Percentiles rank a stretch among this genome's conserved stretches.
phyloP scores from a whole-genome alignment of 2,888 invertebrate genomes.

The Taphrorychus bicolor region DNA sequence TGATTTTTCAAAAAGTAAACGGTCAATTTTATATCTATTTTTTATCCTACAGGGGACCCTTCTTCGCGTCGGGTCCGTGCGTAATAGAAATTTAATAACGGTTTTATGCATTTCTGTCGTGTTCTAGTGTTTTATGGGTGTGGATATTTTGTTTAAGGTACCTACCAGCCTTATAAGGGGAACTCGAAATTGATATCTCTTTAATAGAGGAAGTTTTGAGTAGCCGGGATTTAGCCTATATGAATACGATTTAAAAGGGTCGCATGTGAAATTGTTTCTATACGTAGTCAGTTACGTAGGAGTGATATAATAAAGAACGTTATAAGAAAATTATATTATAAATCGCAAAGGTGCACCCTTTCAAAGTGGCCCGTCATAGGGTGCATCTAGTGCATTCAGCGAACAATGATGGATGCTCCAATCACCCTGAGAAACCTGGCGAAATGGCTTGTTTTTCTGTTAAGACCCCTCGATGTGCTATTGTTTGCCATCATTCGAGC shows the following conservation, averaged over 20 bases:
- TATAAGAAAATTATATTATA: background rate
- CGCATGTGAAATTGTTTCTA: too few species aligned
- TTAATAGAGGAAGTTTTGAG: slow-evolving; percentile 9
- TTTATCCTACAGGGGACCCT: slow-evolving; percentile 29
- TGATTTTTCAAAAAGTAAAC: slow-evolving; percentile 48
- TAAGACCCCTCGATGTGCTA: slow-evolving; percentile 37
- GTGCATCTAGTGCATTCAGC: slow-evolving; percentile 49
- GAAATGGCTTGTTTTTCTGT: slow-evolving; percentile 47
- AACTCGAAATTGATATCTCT: slow-evolving; percentile 21
- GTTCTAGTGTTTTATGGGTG: slow-evolving; percentile 31
- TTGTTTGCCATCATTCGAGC: slow-evolving; percentile 21
- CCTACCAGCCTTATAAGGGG: slow-evolving; percentile 8
- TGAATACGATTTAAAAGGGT: background rate
- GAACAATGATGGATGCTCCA: slow-evolving; percentile 52
- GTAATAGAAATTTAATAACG: slow-evolving; percentile 41
- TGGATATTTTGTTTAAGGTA: slow-evolving; percentile 26
- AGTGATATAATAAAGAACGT: background rate
- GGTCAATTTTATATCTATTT: slow-evolving; percentile 51
- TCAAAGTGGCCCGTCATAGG: slow-evolving; percentile 41
- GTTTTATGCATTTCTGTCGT: slow-evolving; percentile 35
- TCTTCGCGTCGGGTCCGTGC: slow-evolving; percentile 5
- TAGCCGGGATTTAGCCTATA: background rate
- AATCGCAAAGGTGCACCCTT: slow-evolving; percentile 15
- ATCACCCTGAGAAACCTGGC: slow-evolving; percentile 51
- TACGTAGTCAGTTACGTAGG: too few species aligned